Evolutionary conservation across 92 coral and sea anemone species (phyloP).

Genomic region (Siderastrea siderea): DNA sequence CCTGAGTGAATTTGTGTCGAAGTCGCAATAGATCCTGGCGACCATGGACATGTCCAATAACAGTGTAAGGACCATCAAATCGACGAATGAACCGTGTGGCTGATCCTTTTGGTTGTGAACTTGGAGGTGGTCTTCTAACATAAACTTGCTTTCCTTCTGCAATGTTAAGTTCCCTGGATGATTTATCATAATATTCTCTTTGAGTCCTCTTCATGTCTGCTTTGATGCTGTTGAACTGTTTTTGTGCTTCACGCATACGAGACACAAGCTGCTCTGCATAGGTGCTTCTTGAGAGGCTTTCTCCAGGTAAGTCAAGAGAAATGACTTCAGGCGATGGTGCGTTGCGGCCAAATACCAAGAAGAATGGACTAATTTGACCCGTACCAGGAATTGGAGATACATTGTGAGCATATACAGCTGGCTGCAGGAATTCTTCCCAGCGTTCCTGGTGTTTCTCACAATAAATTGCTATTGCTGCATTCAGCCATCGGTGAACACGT

Average conservation of each 20-base stretch:
- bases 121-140: slow-evolving; percentile 43
- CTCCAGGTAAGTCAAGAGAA: neutral
- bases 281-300: neutral
- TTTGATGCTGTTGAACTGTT: slow-evolving; percentile 66
- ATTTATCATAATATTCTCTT: slow-evolving; percentile 44
- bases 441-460: too few species aligned
- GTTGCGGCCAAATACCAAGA: slow-evolving; percentile 57
- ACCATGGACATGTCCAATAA: slow-evolving; percentile 60
- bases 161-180: slow-evolving; percentile 42
- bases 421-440: too few species aligned
- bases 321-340: slow-evolving; percentile 52
- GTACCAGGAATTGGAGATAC: too few species aligned
- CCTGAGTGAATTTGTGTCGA: slow-evolving; percentile 48
- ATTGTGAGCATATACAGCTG: too few species aligned
- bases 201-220: slow-evolving; percentile 52
- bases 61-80: slow-evolving; percentile 71
- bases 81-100: slow-evolving; percentile 54
- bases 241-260: slow-evolving; percentile 63
- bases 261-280: slow-evolving; percentile 53
- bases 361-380: slow-evolving; percentile 20
- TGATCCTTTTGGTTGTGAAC: slow-evolving; percentile 12
- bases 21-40: slow-evolving; percentile 59
- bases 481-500: too few species aligned
- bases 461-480: too few species aligned
- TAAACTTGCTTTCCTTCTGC: slow-evolving; percentile 48